A percentile compares a stretch with the other conserved stretches of the same genome.
phyloP scores from a whole-genome alignment of 2,888 invertebrate genomes.

The Abscondita cerata region DNA sequence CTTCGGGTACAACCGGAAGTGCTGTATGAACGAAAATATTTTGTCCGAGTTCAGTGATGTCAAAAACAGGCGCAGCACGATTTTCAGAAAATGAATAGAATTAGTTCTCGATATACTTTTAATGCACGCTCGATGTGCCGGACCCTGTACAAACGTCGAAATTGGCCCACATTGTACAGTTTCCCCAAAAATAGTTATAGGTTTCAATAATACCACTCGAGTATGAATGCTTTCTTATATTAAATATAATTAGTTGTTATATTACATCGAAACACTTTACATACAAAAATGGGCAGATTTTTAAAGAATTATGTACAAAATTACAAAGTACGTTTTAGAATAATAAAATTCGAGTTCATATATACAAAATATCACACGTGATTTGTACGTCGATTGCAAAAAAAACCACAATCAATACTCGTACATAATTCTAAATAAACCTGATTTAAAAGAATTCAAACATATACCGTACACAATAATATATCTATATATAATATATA shows the following conservation, averaged over 20 bases:
- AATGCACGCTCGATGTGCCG: no score
- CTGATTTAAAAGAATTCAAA: conserved; percentile 41
- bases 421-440: conserved; percentile 44
- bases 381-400: conserved; percentile 36
- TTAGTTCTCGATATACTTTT: no score
- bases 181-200: no score
- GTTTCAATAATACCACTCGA: not conserved
- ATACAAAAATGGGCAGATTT: conserved; percentile 48
- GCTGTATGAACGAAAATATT: no score
- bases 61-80: no score
- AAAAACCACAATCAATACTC: conserved; percentile 32
- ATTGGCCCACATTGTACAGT: no score
- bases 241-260: conserved; percentile 51
- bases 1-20: no score
- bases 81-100: no score
- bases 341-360: conserved; percentile 39
- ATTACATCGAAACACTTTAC: conserved; percentile 58
- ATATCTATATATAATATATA: conserved; percentile 38
- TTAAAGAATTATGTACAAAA: conserved; percentile 48
- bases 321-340: conserved; percentile 48
- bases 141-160: no score
- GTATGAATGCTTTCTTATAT: conserved; percentile 43
- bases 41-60: no score
- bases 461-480: conserved; percentile 40
- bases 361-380: conserved; percentile 42